phyloP scores from a whole-genome alignment of 2,797 vertebrate genomes.

The Ctenochaetus hawaiiensis region DNA sequence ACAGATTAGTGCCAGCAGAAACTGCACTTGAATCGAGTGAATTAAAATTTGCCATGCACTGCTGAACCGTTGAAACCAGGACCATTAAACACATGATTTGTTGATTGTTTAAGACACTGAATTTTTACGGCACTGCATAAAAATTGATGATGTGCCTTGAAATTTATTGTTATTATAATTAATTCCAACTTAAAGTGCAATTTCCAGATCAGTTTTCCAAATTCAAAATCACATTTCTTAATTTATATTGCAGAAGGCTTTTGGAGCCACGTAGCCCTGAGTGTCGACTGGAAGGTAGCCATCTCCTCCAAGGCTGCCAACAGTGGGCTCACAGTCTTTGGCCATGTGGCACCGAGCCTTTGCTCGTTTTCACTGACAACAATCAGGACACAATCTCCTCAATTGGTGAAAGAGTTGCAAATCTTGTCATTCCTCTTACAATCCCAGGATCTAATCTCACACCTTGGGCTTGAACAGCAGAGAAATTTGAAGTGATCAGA shows the following conservation, averaged over 20 bases:
- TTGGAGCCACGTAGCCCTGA: conserved; percentile 54
- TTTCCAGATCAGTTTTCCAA: conserved; percentile 37
- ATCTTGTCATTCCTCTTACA: conserved; percentile 71
- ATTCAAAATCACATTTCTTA: conserved; percentile 59
- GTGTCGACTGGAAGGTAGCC: conserved; percentile 76
- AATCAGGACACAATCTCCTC: conserved; percentile 73
- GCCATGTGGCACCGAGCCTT: conserved; percentile 80
- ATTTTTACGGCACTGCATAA: conserved; percentile 48
- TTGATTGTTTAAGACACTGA: conserved; percentile 43
- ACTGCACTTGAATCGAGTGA: conserved; percentile 30
- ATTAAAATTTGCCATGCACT: conserved; percentile 36
- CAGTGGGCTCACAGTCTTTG: conserved; percentile 77
- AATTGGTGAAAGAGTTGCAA: conserved; percentile 73
- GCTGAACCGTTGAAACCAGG: conserved; percentile 29
- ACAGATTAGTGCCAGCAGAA: neutral
- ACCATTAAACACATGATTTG: conserved; percentile 39
- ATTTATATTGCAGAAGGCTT: conserved; percentile 53
- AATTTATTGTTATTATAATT: conserved; percentile 37
- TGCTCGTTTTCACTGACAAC: conserved; percentile 74
- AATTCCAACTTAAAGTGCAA: conserved; percentile 42
- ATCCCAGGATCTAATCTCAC: conserved; percentile 63
- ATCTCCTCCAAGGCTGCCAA: conserved; percentile 74
- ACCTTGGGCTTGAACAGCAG: conserved; percentile 55
- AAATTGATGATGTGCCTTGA: conserved; percentile 20
- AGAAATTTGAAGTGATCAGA: conserved; percentile 52